These are phyloP conservation scores for Lutjanus campechanus DNA, from an alignment of 2,797 vertebrate genomes.

Conservation along the genomic window DNA sequence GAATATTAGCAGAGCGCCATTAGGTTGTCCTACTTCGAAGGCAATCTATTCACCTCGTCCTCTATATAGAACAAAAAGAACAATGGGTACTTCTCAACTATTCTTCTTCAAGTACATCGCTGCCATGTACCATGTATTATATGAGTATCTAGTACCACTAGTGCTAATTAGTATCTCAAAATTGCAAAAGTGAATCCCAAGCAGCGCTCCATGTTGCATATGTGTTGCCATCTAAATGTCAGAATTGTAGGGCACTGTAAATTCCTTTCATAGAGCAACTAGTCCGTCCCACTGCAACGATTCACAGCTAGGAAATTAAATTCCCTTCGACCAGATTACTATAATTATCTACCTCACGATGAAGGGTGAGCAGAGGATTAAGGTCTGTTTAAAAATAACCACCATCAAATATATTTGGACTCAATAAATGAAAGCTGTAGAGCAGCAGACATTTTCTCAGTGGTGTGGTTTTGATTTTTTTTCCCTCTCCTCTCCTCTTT, in stretches of 20 bases:
- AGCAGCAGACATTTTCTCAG: slow-evolving; percentile 68
- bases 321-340: slow-evolving; percentile 77
- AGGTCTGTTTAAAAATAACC: slow-evolving; percentile 82
- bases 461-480: slow-evolving; percentile 49
- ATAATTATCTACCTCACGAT: slow-evolving; percentile 79
- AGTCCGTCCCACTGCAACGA: slow-evolving; percentile 50
- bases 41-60: slow-evolving; percentile 53
- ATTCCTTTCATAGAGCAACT: slow-evolving; percentile 44
- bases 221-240: slow-evolving; percentile 14
- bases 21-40: slow-evolving; percentile 59
- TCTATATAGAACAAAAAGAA: slow-evolving; percentile 62
- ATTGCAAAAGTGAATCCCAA: slow-evolving; percentile 16
- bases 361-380: slow-evolving; percentile 77
- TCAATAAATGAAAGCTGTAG: slow-evolving; percentile 70
- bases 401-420: slow-evolving; percentile 76
- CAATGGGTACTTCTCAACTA: slow-evolving; percentile 56
- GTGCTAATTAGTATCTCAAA: slow-evolving; percentile 48
- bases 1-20: slow-evolving; percentile 49
- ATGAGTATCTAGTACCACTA: slow-evolving; percentile 14
- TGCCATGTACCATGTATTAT: slow-evolving; percentile 30
- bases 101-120: slow-evolving; percentile 47
- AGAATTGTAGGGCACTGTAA: slow-evolving; percentile 25
- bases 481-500: slow-evolving; percentile 21
- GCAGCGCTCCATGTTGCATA: slow-evolving; percentile 5
- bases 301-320: slow-evolving; percentile 70